phyloP scores from a whole-genome alignment of 2,797 vertebrate species.

The Melanotaenia pygmaea region DNA sequence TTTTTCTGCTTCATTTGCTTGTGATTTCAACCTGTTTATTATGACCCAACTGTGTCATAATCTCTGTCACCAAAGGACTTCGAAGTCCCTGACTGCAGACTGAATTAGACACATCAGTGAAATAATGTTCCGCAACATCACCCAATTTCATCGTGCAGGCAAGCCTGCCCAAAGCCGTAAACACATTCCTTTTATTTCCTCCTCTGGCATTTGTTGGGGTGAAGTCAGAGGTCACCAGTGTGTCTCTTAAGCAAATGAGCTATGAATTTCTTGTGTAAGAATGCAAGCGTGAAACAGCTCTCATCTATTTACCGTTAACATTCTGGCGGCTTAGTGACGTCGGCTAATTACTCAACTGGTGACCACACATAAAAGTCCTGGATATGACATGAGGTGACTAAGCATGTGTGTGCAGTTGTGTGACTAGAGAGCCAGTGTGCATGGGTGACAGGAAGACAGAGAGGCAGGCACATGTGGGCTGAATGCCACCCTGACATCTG shows the following conservation, averaged over 20 bases:
- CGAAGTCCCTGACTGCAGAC: conserved; percentile 22
- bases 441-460: conserved; percentile 23
- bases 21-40: neutral
- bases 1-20: neutral
- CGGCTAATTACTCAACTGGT: conserved; percentile 60
- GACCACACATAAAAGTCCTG: conserved; percentile 41
- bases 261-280: conserved; percentile 2
- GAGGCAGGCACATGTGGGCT: conserved; percentile 37
- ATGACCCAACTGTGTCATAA: neutral
- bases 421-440: conserved; percentile 14
- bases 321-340: conserved; percentile 42
- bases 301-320: conserved; percentile 18
- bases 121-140: conserved; percentile 28
- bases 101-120: conserved; percentile 19
- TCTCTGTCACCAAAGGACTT: conserved; percentile 18
- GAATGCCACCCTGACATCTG: conserved; percentile 69
- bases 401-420: conserved; percentile 27
- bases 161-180: conserved; percentile 12
- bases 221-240: conserved; percentile 46
- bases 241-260: conserved; percentile 19
- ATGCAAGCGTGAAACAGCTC: conserved; percentile 26
- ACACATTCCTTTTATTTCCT: conserved; percentile 19
- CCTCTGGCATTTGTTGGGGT: conserved; percentile 20
- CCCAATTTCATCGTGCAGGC: conserved; percentile 20
- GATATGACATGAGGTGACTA: conserved; percentile 46